These are phyloP conservation scores for Botia almorhae DNA, from an alignment of 2,797 vertebrate genomes.

Conservation along the genomic window DNA sequence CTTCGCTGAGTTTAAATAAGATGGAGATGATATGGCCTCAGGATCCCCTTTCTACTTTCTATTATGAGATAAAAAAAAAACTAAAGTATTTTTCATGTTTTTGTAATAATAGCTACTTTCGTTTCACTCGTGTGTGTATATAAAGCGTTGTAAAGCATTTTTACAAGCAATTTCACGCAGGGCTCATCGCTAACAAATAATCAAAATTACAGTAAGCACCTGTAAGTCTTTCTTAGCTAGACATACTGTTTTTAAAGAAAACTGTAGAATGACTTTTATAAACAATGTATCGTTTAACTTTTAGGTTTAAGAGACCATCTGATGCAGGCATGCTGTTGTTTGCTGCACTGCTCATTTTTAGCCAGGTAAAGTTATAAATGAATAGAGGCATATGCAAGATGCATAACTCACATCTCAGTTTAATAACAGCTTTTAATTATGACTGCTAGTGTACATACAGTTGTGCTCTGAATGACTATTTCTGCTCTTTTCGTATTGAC, in stretches of 20 bases:
- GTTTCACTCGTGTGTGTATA: too few species aligned
- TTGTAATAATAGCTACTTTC: too few species aligned
- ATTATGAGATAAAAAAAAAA: too few species aligned
- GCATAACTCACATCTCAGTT: not conserved
- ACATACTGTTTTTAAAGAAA: not conserved
- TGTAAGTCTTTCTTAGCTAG: not conserved
- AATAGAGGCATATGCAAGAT: not conserved
- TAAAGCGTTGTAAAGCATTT: too few species aligned
- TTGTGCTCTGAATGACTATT: not conserved
- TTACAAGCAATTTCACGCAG: too few species aligned
- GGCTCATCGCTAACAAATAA: too few species aligned
- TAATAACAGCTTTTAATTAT: not conserved
- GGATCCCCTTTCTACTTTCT: too few species aligned
- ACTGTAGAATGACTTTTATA: too few species aligned
- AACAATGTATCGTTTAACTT: not conserved
- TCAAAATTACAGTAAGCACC: too few species aligned
- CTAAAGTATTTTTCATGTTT: too few species aligned
- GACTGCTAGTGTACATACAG: not conserved
- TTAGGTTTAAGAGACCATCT: conserved; percentile 40
- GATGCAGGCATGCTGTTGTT: conserved; percentile 49
- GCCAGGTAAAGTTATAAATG: conserved; percentile 53
- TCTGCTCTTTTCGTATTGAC: not conserved
- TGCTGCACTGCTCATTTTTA: conserved; percentile 43
- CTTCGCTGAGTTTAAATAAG: not conserved
- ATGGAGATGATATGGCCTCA: not conserved